A percentile compares a stretch with the other conserved stretches of the same genome.
Evolutionary conservation across 2,113 vertebrate species (phyloP).

Genomic region (Lates calcarifer): DNA sequence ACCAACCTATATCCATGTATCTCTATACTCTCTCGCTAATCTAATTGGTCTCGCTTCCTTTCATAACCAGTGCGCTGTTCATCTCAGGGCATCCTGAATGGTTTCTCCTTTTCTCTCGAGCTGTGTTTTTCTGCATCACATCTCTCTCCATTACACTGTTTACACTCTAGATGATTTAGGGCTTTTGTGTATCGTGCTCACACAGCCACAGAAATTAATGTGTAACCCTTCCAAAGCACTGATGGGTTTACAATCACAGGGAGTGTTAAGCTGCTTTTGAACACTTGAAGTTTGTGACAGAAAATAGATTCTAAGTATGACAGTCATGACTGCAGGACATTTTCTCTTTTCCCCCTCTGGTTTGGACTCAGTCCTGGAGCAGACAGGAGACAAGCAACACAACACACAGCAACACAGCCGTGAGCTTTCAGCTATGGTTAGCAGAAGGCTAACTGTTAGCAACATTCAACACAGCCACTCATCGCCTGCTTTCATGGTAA

Average conservation of each 20-base stretch:
- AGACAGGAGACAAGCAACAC: no score
- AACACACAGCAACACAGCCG: no score
- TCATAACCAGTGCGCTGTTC: neutral
- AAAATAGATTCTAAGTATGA: neutral
- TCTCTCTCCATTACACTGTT: constrained; percentile 26
- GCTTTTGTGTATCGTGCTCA: constrained; percentile 22
- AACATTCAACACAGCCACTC: no score
- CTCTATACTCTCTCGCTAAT: neutral
- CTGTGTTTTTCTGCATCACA: constrained; percentile 19
- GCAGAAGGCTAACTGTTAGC: no score
- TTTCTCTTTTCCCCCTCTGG: neutral
- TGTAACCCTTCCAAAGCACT: neutral
- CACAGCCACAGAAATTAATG: constrained; percentile 21
- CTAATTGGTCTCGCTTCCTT: constrained; percentile 7
- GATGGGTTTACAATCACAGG: neutral
- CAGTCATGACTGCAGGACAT: neutral
- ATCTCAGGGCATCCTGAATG: neutral
- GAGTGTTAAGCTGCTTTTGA: constrained; percentile 14
- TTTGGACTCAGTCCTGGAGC: neutral
- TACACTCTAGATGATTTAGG: constrained; percentile 22
- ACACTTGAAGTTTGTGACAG: neutral
- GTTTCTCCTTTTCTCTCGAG: constrained; percentile 3
- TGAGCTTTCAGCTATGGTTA: no score
- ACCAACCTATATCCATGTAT: neutral
- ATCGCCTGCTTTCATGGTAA: no score